Percentiles rank a stretch among this genome's conserved stretches.
These are phyloP conservation scores for Caenorhabditis briggsae DNA, from an alignment of 1,140 invertebrate genomes.

Conservation along the genomic window DNA sequence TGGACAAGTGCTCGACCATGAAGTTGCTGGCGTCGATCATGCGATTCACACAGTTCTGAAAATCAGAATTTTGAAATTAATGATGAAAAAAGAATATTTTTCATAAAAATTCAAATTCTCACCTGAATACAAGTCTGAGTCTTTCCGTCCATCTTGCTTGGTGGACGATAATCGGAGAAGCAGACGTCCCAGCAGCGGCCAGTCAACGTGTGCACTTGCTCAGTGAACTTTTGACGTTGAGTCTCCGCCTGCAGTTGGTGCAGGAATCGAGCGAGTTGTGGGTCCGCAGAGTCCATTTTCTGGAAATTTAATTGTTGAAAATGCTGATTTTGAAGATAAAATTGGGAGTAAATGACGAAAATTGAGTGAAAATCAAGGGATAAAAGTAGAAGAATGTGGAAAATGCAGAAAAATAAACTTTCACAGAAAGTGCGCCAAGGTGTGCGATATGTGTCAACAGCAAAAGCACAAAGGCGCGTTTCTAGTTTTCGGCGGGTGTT, in stretches of 20 bases:
- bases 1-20: conserved; percentile 77
- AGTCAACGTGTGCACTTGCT: conserved; percentile 71
- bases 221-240: conserved; percentile 68
- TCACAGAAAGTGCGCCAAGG: background rate
- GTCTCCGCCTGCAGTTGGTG: conserved; percentile 65
- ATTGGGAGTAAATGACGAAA: background rate
- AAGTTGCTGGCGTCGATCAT: conserved; percentile 77
- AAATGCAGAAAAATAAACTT: background rate
- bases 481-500: background rate
- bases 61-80: conserved; percentile 3
- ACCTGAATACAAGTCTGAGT: conserved; percentile 66
- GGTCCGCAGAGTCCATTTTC: conserved; percentile 60
- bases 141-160: conserved; percentile 71
- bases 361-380: background rate
- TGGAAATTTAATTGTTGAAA: background rate
- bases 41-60: conserved; percentile 77
- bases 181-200: conserved; percentile 76
- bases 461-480: background rate
- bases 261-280: conserved; percentile 62
- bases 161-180: conserved; percentile 72
- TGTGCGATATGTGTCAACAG: background rate
- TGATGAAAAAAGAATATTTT: conserved; percentile 24
- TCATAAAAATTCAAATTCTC: background rate
- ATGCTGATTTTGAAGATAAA: background rate
- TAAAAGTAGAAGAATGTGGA: background rate